These are phyloP conservation scores for Hypsopygia costalis DNA, from an alignment of 2,888 invertebrate species.

Conservation along the genomic window DNA sequence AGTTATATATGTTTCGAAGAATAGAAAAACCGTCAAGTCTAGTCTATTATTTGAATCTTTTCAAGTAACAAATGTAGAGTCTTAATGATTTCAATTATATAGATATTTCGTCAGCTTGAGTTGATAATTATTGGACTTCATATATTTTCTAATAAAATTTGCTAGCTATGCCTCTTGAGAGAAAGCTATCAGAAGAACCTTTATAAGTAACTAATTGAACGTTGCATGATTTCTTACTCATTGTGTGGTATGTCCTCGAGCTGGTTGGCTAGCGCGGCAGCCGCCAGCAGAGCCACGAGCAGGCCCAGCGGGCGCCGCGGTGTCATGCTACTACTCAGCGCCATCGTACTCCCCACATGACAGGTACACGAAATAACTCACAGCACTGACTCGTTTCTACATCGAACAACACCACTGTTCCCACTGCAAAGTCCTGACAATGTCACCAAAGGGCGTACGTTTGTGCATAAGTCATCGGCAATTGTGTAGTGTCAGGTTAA, in stretches of 20 bases:
- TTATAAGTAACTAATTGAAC: not conserved
- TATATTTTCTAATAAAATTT: too few species aligned
- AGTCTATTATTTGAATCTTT: too few species aligned
- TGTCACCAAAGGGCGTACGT: conserved; percentile 45
- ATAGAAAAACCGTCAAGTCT: too few species aligned
- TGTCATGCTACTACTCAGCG: conserved; percentile 54
- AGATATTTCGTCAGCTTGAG: too few species aligned
- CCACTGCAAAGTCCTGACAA: conserved; percentile 51
- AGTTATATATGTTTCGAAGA: too few species aligned
- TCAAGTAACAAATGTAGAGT: too few species aligned
- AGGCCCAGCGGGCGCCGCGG: conserved; percentile 52
- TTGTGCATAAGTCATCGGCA: conserved; percentile 53
- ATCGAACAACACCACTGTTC: conserved; percentile 46
- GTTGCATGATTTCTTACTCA: conserved; percentile 83
- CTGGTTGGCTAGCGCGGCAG: conserved; percentile 83
- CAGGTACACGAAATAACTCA: conserved; percentile 45
- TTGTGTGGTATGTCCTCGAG: conserved; percentile 95
- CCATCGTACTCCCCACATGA: conserved; percentile 67
- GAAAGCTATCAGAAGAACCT: not conserved
- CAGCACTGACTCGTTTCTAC: conserved; percentile 47
- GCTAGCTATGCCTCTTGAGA: too few species aligned
- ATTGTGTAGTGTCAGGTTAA: conserved; percentile 37
- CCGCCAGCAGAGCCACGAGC: conserved; percentile 53
- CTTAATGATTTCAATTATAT: too few species aligned
- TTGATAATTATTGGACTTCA: too few species aligned